Evolutionary conservation across 2,797 vertebrate species (phyloP), one percentile per base, ranked within the genome.

Genomic region (Xenops minutus): DNA sequence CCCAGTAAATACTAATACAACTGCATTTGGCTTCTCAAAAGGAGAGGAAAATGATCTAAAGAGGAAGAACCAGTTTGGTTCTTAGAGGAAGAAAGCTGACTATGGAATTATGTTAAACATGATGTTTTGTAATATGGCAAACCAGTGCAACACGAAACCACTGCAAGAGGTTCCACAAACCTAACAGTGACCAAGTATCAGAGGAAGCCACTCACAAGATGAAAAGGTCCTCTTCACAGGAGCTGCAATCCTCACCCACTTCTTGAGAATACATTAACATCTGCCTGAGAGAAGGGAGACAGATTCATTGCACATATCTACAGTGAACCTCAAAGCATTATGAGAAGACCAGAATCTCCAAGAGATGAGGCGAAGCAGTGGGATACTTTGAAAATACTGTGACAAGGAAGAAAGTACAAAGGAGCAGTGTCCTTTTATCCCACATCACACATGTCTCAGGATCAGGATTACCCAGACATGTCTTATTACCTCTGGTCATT

Each of bases 181-280:
- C 7, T 37, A 36, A 52, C 37, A 48, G 39, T 12, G 49, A 84
- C 36, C 83, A 75, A 64, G 46, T 54, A 44, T 41, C 68, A 76
- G 12, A 27, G 43, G 71, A 27, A 21, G 34, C 17, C 59, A 99
- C 99, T 99, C 96, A 99, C 99, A 99, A 97, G 92, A 99, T 99
- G 80, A 99, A 99, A 73, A 99, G 99, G 93, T 99, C 99, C 97
- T 99, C 99, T 97, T 99, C 99, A 52, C 98, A 99, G 21, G 99
- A 98, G 32, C 97, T 98, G 96, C 98, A 99, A 80, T 99, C 99
- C 83, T 98, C 99, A 34, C 98, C 99, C 80, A 99, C 98, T 96
- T 99, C 99, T 97, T 99, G 99, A 92, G 99, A 98, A 97, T 99
- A 99, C 95, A 99, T 98, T 97, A 99, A 97, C 98, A 99, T 96